A percentile compares a stretch with the other conserved stretches of the same genome.
These are phyloP conservation scores for Alcis repandata DNA, from an alignment of 2,888 invertebrate genomes.

Conservation along the genomic window DNA sequence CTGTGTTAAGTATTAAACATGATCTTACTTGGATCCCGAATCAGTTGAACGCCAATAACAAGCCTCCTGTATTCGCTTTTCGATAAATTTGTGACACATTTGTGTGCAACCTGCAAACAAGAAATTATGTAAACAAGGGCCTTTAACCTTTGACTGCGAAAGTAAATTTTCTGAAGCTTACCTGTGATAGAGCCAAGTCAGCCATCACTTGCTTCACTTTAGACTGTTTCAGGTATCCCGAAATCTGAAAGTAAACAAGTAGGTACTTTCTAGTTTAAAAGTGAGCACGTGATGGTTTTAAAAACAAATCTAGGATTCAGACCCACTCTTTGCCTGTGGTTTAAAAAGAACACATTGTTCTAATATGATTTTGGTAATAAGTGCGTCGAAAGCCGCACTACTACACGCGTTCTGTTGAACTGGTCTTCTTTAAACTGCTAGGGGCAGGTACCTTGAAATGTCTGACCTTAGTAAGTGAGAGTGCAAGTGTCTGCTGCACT, in stretches of 20 bases:
- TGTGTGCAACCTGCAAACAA: slow-evolving; percentile 90
- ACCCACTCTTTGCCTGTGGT: too few relatives aligned
- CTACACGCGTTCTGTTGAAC: background rate
- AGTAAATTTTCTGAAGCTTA: slow-evolving; percentile 46
- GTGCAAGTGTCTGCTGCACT: slow-evolving; percentile 93
- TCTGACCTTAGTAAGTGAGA: slow-evolving; percentile 92
- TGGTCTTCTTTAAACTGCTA: background rate
- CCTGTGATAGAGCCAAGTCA: slow-evolving; percentile 96
- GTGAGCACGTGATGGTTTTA: background rate
- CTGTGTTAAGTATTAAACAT: background rate
- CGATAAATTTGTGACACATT: slow-evolving; percentile 93
- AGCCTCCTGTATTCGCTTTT: slow-evolving; percentile 96
- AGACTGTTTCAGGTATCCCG: slow-evolving; percentile 92
- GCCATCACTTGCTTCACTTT: slow-evolving; percentile 97
- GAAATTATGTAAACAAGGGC: too few relatives aligned
- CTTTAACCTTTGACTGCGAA: too few relatives aligned
- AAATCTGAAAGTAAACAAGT: slow-evolving; percentile 79
- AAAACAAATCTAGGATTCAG: too few relatives aligned
- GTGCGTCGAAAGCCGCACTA: too few relatives aligned
- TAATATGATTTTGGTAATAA: too few relatives aligned
- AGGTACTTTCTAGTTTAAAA: background rate
- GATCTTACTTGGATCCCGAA: slow-evolving; percentile 95
- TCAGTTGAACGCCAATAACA: slow-evolving; percentile 96
- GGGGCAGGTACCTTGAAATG: background rate
- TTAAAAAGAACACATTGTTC: too few relatives aligned